Evolutionary conservation across 1,140 invertebrate genomes (phyloP).

Genomic region (Drosophila prosaltans): DNA sequence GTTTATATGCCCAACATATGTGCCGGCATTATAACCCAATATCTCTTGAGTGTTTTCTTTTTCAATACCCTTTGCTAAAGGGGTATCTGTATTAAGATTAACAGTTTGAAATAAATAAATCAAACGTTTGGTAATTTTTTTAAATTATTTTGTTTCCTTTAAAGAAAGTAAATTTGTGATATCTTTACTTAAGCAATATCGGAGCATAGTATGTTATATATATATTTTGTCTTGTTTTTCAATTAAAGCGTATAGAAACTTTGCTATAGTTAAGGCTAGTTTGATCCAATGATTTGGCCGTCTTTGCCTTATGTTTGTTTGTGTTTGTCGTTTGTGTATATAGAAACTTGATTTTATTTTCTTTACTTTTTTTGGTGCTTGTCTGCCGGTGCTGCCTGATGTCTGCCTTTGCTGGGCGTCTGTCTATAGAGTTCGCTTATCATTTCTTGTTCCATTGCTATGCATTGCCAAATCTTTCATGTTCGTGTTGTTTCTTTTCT

Average conservation of each 20-base stretch:
- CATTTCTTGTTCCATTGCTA: constrained; percentile 52
- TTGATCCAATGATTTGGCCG: constrained; percentile 9
- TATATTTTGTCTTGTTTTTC: background rate
- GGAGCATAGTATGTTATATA: too few species aligned
- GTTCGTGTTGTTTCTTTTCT: constrained; percentile 36
- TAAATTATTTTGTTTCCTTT: too few species aligned
- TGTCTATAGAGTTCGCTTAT: constrained; percentile 61
- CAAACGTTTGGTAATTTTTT: too few species aligned
- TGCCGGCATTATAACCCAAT: constrained; percentile 15
- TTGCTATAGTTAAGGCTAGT: constrained; percentile 26
- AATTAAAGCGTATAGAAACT: constrained; percentile 11
- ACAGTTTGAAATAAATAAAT: too few species aligned
- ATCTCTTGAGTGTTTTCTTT: constrained; percentile 12
- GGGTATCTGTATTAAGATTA: background rate
- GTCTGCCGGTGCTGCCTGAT: constrained; percentile 6
- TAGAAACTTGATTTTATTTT: constrained; percentile 58
- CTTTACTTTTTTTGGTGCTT: constrained; percentile 18
- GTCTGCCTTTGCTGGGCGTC: background rate
- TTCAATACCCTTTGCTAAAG: background rate
- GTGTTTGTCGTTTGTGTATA: constrained; percentile 29
- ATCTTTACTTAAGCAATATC: too few species aligned
- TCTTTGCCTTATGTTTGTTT: constrained; percentile 17
- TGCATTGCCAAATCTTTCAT: constrained; percentile 66
- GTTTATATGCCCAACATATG: constrained; percentile 16
- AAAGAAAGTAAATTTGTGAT: too few species aligned